A percentile compares a stretch with the other conserved stretches of the same genome.
Conservation (phyloP, 92 coral and sea anemone genomes). For the Umimayanthus kanabou region DNA sequence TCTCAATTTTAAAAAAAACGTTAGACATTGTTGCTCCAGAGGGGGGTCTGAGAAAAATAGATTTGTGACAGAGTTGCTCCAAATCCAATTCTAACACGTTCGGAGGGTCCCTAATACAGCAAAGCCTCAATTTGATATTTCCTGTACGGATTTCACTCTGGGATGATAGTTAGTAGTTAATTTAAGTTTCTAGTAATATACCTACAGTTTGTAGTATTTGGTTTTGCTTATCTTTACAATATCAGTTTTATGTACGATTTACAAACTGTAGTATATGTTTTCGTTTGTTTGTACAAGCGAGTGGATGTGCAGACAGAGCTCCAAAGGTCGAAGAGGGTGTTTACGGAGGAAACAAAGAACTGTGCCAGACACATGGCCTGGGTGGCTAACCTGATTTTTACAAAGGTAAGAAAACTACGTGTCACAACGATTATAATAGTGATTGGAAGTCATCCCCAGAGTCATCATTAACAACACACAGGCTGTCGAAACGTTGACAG, state of each 20-base stretch:
- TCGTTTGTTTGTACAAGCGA: conserved; percentile 49
- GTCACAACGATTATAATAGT: not conserved
- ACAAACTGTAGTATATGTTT: not conserved
- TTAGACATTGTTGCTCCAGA: no score
- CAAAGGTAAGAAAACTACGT: conserved; percentile 57
- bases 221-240: not conserved
- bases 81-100: no score
- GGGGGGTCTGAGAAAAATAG: no score
- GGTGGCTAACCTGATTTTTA: conserved; percentile 90
- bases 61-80: no score
- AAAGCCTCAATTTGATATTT: no score
- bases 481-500: no score
- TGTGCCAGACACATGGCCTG: conserved; percentile 99
- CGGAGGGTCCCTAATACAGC: no score
- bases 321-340: conserved; percentile 85
- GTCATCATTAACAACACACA: no score
- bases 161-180: not conserved
- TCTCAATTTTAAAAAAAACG: no score
- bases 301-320: conserved; percentile 81
- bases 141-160: no score
- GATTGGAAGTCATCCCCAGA: no score
- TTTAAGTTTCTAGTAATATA: not conserved
- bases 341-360: conserved; percentile 85
- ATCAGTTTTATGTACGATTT: no score
- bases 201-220: not conserved